phyloP scores from a whole-genome alignment of 2,888 invertebrate species.

The Hydropsyche betteni region DNA sequence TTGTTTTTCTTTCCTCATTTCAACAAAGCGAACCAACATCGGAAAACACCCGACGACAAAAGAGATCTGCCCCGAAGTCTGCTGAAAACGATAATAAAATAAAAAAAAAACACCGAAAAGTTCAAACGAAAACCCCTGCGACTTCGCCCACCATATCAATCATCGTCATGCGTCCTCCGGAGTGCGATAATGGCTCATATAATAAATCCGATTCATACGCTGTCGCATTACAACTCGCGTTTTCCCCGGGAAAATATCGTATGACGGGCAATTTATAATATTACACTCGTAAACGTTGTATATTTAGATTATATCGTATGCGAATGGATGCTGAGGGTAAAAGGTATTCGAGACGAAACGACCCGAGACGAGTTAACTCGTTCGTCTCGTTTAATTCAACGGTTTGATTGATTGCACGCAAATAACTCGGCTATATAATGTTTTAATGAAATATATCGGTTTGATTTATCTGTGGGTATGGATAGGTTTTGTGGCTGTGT shows the following conservation, averaged over 20 bases:
- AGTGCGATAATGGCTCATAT: constrained; percentile 39
- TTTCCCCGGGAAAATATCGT: constrained; percentile 44
- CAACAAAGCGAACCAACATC: neutral
- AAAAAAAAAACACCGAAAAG: too few relatives aligned
- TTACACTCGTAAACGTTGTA: too few relatives aligned
- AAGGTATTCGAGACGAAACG: constrained; percentile 8
- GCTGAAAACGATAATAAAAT: too few relatives aligned
- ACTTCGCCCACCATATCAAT: too few relatives aligned
- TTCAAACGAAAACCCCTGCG: too few relatives aligned
- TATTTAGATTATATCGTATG: too few relatives aligned
- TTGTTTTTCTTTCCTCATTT: neutral
- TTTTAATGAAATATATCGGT: too few relatives aligned
- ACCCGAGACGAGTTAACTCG: constrained; percentile 19
- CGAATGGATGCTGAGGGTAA: neutral
- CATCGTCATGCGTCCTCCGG: constrained; percentile 15
- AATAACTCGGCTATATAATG: constrained; percentile 8
- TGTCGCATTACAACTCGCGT: constrained; percentile 43
- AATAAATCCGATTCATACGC: constrained; percentile 44
- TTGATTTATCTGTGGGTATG: too few relatives aligned
- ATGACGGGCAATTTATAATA: constrained; percentile 47
- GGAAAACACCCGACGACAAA: too few relatives aligned
- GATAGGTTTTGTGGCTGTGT: too few relatives aligned
- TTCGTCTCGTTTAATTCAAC: constrained; percentile 6
- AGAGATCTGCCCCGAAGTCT: too few relatives aligned
- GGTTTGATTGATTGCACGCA: constrained; percentile 7